Evolutionary conservation across 2,888 invertebrate genomes (phyloP).

Genomic region (Ctena decussata): DNA sequence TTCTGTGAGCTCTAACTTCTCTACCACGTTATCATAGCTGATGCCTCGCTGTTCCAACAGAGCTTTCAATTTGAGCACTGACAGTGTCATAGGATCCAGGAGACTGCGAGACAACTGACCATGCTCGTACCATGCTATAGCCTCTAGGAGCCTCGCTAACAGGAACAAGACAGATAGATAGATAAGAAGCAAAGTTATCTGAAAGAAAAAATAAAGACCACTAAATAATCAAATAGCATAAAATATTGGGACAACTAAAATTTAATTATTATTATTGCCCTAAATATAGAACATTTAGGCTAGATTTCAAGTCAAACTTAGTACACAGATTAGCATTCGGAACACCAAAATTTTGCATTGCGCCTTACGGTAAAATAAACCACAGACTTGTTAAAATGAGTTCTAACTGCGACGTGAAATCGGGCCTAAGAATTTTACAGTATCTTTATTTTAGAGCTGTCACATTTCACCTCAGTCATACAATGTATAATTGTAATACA

Average conservation of each 20-base stretch:
- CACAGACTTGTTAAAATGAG: too few relatives aligned
- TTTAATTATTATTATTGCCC: too few relatives aligned
- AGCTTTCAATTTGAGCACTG: conserved; percentile 86
- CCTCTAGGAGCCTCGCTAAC: conserved; percentile 86
- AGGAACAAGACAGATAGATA: conserved; percentile 86
- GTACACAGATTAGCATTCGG: too few relatives aligned
- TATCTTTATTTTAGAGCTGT: not conserved
- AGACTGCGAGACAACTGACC: conserved; percentile 83
- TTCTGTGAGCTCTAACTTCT: conserved; percentile 86
- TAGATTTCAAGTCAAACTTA: not conserved
- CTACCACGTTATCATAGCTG: conserved; percentile 86
- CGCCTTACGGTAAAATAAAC: too few relatives aligned
- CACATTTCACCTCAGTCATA: too few relatives aligned
- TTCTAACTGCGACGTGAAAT: too few relatives aligned
- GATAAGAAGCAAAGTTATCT: conserved; percentile 84
- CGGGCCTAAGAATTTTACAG: not conserved
- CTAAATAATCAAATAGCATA: too few relatives aligned
- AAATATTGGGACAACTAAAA: too few relatives aligned
- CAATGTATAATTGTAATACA: too few relatives aligned
- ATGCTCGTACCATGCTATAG: conserved; percentile 85
- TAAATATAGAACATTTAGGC: too few relatives aligned
- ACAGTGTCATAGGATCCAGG: conserved; percentile 86
- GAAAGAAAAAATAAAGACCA: conserved; percentile 16
- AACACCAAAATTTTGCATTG: too few relatives aligned
- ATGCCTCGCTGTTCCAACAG: conserved; percentile 87